A percentile compares a stretch with the other conserved stretches of the same genome.
phyloP scores from a whole-genome alignment of 2,888 invertebrate genomes.

The Eledone cirrhosa region DNA sequence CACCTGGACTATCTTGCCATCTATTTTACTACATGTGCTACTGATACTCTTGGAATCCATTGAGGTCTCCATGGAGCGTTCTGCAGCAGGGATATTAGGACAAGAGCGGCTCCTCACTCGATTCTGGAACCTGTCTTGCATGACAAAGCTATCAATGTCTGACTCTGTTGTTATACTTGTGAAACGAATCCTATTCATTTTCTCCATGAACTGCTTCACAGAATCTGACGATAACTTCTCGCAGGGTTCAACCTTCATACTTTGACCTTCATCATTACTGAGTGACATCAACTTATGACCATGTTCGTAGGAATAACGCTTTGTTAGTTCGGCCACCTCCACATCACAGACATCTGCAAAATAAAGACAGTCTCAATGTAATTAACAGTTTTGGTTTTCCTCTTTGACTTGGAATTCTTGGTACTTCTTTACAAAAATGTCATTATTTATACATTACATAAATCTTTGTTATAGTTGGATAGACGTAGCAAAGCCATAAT shows the following conservation, averaged over 20 bases:
- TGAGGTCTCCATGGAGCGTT: slow-evolving; percentile 10
- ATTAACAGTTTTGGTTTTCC: too few species aligned
- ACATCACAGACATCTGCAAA: slow-evolving; percentile 44
- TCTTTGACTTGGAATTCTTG: too few species aligned
- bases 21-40: background rate
- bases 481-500: too few species aligned
- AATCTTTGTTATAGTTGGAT: too few species aligned
- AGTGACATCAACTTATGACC: background rate
- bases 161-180: slow-evolving; percentile 49
- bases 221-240: slow-evolving; percentile 56
- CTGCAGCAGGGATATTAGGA: slow-evolving; percentile 44
- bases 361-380: background rate
- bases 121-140: slow-evolving; percentile 30
- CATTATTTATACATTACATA: too few species aligned
- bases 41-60: background rate
- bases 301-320: slow-evolving; percentile 7
- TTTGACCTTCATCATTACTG: slow-evolving; percentile 10
- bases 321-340: slow-evolving; percentile 49
- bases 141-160: slow-evolving; percentile 33
- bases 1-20: slow-evolving; percentile 1
- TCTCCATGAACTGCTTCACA: slow-evolving; percentile 60
- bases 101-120: slow-evolving; percentile 40
- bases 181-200: slow-evolving; percentile 60
- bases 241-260: slow-evolving; percentile 30
- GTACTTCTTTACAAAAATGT: too few species aligned